Evolutionary conservation across 2,113 vertebrate species (phyloP), one percentile per base, ranked within the genome.

Genomic region (Nycticebus coucang): DNA sequence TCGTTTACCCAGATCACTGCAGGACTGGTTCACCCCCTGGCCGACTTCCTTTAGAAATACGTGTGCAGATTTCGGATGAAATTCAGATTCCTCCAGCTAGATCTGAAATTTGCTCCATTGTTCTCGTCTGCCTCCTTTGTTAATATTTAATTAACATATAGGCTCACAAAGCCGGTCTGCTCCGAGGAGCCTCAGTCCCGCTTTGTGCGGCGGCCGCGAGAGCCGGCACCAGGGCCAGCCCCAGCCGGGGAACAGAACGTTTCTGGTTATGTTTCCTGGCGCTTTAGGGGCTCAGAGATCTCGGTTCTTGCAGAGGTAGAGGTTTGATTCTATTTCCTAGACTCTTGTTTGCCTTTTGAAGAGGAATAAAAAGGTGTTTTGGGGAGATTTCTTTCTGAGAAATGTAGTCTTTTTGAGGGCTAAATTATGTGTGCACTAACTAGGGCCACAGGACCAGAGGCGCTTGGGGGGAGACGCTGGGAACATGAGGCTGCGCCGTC

Each of bases 131-230:
- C 95, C 97, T 97, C 98, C 99, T 99, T 99, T 99, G 99, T 99
- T 99, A 99, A 99, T 99, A 98, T 99, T 98, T 97, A 98, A 99
- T 99, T 99, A 98, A 99, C 99, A 99, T 99, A 99, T 98, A 99
- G 98, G 98, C 99, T 98, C 98, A 99, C 99, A 99, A 99, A 98
- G 98, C 97, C 97, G 98, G 96, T 96, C 90, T 69, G 95, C 87
- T 50, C 45, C 8, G 84, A 92, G 98, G 95, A 98, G 97, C 93
- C 95, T 41, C 60, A 78, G 77, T 96, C 91, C 62, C 95, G 97
- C 97, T 97, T 97, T 97, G 97, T 97, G 97, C 57, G 0, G 60
- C 5, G n/a, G 55, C 28, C 0, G n/a, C 92, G 89, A 8, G 45
- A 50, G 45, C 45, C 9, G 45, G 45, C 45, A 50, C 8, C 45